Conservation (phyloP, 2,113 vertebrate species). For the Sula dactylatra region DNA sequence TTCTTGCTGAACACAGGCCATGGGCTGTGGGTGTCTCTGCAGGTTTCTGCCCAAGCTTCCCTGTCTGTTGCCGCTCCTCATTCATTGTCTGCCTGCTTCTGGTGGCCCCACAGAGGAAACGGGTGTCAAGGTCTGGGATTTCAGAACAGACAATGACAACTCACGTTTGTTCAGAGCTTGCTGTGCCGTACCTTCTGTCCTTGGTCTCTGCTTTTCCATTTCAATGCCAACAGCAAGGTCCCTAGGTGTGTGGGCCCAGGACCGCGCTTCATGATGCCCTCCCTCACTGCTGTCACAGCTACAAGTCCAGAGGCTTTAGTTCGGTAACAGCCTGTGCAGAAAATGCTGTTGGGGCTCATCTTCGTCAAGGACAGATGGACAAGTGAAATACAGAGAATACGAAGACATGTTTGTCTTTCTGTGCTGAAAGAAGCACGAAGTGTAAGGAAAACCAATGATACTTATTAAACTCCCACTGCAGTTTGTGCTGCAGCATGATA, state of each 20-base stretch:
- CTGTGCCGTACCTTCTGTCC: rapidly evolving
- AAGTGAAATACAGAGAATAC: neutral
- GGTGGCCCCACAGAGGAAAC: neutral
- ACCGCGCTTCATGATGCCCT: rapidly evolving
- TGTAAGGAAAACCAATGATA: neutral
- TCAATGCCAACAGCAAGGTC: neutral
- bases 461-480: neutral
- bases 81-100: neutral
- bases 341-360: neutral
- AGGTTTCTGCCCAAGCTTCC: neutral
- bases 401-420: neutral
- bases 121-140: neutral
- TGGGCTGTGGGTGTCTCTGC: neutral
- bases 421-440: neutral
- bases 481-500: neutral
- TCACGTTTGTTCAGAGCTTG: neutral
- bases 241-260: neutral
- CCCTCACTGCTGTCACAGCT: neutral
- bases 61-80: neutral
- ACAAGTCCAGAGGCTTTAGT: neutral
- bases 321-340: neutral
- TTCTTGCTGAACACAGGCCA: neutral
- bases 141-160: neutral
- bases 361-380: neutral
- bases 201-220: neutral